Conservation (phyloP, 1,140 invertebrate genomes). For the Neodiprion virginianus region DNA sequence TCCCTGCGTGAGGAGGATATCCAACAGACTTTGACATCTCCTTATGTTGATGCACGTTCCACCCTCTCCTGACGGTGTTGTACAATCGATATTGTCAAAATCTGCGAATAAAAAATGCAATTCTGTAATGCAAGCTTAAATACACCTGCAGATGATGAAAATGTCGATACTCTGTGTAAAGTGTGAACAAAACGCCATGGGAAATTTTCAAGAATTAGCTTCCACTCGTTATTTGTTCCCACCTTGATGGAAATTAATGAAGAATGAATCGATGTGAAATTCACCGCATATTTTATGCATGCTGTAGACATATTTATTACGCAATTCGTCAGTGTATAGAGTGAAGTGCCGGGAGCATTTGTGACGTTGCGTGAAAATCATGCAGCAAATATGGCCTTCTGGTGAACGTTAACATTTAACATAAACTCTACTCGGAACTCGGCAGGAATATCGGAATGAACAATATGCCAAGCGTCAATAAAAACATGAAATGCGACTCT, state of each 20-base stretch:
- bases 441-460: neutral
- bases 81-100: neutral
- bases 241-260: too few relatives aligned
- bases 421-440: neutral
- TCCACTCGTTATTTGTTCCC: neutral
- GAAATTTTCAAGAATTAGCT: neutral
- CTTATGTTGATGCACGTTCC: conserved; percentile 55
- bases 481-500: neutral
- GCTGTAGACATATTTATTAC: neutral
- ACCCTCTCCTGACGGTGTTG: neutral
- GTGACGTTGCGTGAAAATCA: neutral
- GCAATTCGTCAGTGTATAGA: neutral
- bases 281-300: neutral
- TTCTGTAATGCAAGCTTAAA: neutral
- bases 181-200: neutral
- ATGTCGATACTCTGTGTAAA: neutral
- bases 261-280: too few relatives aligned
- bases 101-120: neutral
- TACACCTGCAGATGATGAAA: neutral
- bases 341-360: neutral
- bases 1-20: conserved; percentile 45
- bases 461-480: neutral
- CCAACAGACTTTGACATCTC: conserved; percentile 55
- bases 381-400: neutral
- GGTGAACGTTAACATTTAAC: neutral